A percentile compares a stretch with the other conserved stretches of the same genome.
phyloP scores from a whole-genome alignment of 2,888 invertebrate genomes.

The Pemphredon lugubris region DNA sequence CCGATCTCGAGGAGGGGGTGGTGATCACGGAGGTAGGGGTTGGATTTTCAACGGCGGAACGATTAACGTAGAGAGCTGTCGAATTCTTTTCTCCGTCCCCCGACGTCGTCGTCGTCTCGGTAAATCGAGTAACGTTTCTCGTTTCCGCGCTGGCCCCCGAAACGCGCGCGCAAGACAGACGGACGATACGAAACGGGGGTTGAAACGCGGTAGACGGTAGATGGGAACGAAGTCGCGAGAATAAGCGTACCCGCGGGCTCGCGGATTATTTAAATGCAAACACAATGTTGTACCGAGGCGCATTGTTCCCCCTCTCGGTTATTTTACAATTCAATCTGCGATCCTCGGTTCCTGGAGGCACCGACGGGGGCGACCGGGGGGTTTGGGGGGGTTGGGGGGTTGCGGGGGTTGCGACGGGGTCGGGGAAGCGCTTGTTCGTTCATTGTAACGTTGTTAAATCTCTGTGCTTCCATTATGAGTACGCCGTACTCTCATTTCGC shows the following conservation, averaged over 20 bases:
- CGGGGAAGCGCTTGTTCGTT: constrained; percentile 61
- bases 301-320: constrained; percentile 78
- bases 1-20: too few species aligned
- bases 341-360: constrained; percentile 61
- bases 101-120: background rate
- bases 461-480: constrained; percentile 76
- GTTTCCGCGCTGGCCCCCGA: constrained; percentile 10
- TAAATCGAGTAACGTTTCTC: background rate
- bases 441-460: constrained; percentile 79
- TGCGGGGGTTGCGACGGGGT: constrained; percentile 25
- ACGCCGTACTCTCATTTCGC: constrained; percentile 45
- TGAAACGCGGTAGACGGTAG: constrained; percentile 22
- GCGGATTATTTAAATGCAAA: constrained; percentile 81
- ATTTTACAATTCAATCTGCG: constrained; percentile 80
- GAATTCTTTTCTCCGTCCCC: background rate
- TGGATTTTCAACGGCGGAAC: background rate
- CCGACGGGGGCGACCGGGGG: constrained; percentile 12
- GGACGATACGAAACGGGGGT: constrained; percentile 11
- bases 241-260: constrained; percentile 65
- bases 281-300: constrained; percentile 77
- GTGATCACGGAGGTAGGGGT: background rate
- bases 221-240: constrained; percentile 39
- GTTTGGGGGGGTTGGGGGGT: constrained; percentile 31
- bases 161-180: constrained; percentile 6
- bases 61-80: background rate